phyloP scores from a whole-genome alignment of 1,140 invertebrate species.

The Gonatopus flavifemur region DNA sequence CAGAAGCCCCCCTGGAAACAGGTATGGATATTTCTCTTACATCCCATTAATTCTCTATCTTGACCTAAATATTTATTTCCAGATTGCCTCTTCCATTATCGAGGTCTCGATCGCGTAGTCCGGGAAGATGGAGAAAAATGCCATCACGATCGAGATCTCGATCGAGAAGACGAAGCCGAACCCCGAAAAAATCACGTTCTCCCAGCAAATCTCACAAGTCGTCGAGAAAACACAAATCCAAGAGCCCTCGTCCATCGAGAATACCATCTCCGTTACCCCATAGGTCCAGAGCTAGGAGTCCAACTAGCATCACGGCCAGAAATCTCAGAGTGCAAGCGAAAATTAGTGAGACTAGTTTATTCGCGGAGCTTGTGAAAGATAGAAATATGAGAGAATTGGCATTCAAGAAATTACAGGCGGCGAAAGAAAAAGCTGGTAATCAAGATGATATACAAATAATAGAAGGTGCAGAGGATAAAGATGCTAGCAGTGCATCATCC shows the following conservation, averaged over 20 bases:
- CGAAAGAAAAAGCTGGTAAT: constrained; percentile 49
- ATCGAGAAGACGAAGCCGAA: constrained; percentile 49
- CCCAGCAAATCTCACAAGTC: constrained; percentile 47
- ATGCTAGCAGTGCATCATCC: constrained; percentile 26
- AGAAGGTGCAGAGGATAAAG: constrained; percentile 49
- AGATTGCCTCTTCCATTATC: constrained; percentile 45
- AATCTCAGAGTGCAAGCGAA: constrained; percentile 66
- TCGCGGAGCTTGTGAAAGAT: constrained; percentile 84
- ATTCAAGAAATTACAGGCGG: constrained; percentile 66
- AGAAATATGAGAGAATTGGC: constrained; percentile 78
- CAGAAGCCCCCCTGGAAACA: constrained; percentile 41
- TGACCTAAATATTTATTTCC: constrained; percentile 4
- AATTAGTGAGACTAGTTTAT: constrained; percentile 81
- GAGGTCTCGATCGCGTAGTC: constrained; percentile 52
- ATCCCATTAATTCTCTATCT: not conserved
- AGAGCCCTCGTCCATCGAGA: constrained; percentile 47
- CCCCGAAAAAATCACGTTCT: constrained; percentile 54
- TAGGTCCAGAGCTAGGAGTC: constrained; percentile 45
- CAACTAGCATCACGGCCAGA: constrained; percentile 55
- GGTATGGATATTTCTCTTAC: constrained; percentile 23
- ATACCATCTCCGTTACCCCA: constrained; percentile 51
- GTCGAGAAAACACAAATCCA: constrained; percentile 50
- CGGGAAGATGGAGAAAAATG: constrained; percentile 46
- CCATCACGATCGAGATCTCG: constrained; percentile 48
- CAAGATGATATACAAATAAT: constrained; percentile 55